Evolutionary conservation across 2,797 vertebrate species (phyloP), one percentile per base, ranked within the genome.

Genomic region (Ciconia nigra): DNA sequence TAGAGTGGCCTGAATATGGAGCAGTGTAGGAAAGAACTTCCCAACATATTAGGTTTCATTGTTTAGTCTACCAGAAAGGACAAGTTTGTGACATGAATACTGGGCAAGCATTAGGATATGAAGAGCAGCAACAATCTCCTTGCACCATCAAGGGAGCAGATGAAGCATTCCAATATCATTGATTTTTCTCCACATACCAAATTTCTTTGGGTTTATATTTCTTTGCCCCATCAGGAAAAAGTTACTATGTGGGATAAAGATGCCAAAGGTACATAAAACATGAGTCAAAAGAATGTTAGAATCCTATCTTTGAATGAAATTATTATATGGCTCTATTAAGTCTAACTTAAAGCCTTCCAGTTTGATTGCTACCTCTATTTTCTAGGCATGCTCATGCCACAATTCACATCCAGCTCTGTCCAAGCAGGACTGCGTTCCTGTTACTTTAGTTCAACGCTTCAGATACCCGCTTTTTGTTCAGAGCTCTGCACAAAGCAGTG

Each of bases 151-250:
- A 33, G 44, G 35, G 16, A 59, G 24, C n/a, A 47, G n/a, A 35
- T 58, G 24, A 91, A 91, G 28, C 15, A 42, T 63, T 67, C 46
- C 25, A 61, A 1, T 52, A 15, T 3, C 8, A 22, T 3, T 37
- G 0, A 0, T 10, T 37, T 74, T 46, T 6, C 13, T 15, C 19
- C 35, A n/a, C 5, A 25, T 24, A 49, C 19, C 29, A 88, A 18
- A 69, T 86, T 69, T 58, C 13, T 65, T 83, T 29, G 37, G 15
- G 11, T 94, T 74, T 57, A 42, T 25, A 11, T 26, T n/a, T 44
- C 16, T 86, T 88, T 83, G 28, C n/a, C 44, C 24, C 72, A n/a
- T 1, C 29, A 79, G 54, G 10, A 86, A 72, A 15, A 51, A 21
- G n/a, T 20, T 62, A 71, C 37, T 28, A 3, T 5, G 3, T 35